Evolutionary conservation across 2,888 invertebrate species (phyloP).

Genomic region (Heliothis peltigera): DNA sequence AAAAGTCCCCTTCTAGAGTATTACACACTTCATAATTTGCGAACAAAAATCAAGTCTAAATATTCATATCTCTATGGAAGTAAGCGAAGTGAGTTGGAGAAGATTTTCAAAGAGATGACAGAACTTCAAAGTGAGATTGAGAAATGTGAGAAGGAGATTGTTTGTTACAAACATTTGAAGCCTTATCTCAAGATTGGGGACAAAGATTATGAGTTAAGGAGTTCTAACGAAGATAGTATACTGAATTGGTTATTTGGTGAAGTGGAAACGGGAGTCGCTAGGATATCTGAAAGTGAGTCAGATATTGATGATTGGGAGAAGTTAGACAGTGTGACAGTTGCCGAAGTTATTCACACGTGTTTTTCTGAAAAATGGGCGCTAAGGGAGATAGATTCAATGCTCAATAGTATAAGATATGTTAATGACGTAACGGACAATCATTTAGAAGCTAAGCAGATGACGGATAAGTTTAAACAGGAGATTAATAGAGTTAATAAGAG

Average conservation of each 20-base stretch:
- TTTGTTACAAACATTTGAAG: constrained; percentile 75
- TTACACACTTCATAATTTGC: constrained; percentile 85
- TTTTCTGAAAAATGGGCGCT: constrained; percentile 80
- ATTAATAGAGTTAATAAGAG: constrained; percentile 73
- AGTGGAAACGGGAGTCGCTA: constrained; percentile 55
- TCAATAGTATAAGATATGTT: constrained; percentile 77
- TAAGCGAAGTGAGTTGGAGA: constrained; percentile 77
- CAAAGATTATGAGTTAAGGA: constrained; percentile 69
- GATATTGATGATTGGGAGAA: constrained; percentile 62
- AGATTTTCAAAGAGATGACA: constrained; percentile 77
- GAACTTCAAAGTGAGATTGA: constrained; percentile 81
- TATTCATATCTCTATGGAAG: constrained; percentile 77
- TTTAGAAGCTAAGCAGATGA: constrained; percentile 71
- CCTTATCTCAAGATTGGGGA: constrained; percentile 71
- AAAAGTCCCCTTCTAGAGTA: constrained; percentile 89
- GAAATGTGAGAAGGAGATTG: constrained; percentile 80
- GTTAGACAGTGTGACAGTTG: constrained; percentile 44
- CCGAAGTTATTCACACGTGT: constrained; percentile 74
- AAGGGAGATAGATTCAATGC: constrained; percentile 80
- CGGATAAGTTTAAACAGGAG: constrained; percentile 71
- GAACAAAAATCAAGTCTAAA: constrained; percentile 77
- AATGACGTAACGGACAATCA: constrained; percentile 74
- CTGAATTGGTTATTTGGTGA: constrained; percentile 79
- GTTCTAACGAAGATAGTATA: constrained; percentile 75
- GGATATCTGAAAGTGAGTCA: constrained; percentile 70